Percentiles rank a stretch among this genome's conserved stretches.
Evolutionary conservation across 1,140 invertebrate genomes (phyloP).

Genomic region (Phymorhynchus buccinoides): DNA sequence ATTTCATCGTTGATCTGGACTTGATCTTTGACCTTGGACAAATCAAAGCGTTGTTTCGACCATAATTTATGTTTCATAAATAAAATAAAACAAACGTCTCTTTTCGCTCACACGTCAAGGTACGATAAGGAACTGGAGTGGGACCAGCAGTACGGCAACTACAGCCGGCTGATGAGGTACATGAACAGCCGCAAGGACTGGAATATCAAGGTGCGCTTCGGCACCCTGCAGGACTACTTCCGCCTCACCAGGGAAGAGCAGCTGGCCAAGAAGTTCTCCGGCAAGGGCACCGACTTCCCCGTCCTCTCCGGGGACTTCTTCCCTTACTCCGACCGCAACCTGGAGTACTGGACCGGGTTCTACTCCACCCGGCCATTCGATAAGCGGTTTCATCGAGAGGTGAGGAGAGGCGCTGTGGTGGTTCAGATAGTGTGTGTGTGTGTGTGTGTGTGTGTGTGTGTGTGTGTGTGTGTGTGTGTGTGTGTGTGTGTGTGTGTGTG

Average conservation of each 20-base stretch:
- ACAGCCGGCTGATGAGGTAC: conserved; percentile 93
- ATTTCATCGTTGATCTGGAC: no score
- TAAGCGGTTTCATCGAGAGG: conserved; percentile 87
- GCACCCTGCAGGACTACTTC: conserved; percentile 96
- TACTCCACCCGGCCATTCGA: conserved; percentile 94
- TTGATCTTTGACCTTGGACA: no score
- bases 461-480: no score
- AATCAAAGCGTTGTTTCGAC: no score
- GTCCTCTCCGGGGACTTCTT: conserved; percentile 95
- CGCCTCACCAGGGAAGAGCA: conserved; percentile 79
- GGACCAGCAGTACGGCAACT: conserved; percentile 95
- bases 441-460: neutral
- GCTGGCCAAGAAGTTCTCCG: conserved; percentile 35
- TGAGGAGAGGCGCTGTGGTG: neutral
- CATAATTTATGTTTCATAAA: no score
- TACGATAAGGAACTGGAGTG: conserved; percentile 91
- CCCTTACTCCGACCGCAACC: conserved; percentile 95
- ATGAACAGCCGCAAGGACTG: conserved; percentile 86
- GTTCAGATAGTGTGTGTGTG: neutral
- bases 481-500: no score
- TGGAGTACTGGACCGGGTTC: conserved; percentile 97
- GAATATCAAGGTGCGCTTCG: conserved; percentile 92
- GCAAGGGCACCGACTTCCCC: conserved; percentile 77
- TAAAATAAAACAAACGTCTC: no score
- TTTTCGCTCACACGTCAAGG: no score